A percentile compares a stretch with the other conserved stretches of the same genome.
Evolutionary conservation across 1,140 invertebrate species (phyloP).

Genomic region (Bombus sylvicola): DNA sequence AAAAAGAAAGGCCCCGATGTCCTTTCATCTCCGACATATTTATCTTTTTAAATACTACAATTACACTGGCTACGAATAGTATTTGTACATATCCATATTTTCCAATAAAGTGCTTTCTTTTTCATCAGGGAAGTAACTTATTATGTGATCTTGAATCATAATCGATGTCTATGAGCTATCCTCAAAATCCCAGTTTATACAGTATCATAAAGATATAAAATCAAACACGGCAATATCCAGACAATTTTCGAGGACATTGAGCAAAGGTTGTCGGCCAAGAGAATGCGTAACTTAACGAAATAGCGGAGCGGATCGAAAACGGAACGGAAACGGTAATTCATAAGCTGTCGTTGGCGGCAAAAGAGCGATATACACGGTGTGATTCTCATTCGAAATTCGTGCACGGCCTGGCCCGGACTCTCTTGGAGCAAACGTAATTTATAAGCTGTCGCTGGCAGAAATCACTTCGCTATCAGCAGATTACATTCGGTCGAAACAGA

Average conservation of each 20-base stretch:
- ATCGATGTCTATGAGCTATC: no score
- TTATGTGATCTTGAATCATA: no score
- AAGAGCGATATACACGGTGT: slow-evolving; percentile 28
- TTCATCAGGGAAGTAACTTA: no score
- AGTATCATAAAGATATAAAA: no score
- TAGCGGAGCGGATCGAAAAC: neutral
- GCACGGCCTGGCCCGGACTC: neutral
- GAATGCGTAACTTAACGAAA: slow-evolving; percentile 31
- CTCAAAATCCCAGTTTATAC: no score
- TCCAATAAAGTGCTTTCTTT: no score
- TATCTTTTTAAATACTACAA: no score
- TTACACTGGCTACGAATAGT: no score
- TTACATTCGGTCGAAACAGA: slow-evolving; percentile 48
- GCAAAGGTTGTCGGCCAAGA: neutral
- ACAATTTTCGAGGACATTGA: neutral
- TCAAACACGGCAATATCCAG: neutral
- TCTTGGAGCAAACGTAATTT: slow-evolving; percentile 60
- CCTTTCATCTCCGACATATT: no score
- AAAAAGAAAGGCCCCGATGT: no score
- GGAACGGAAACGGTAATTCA: slow-evolving; percentile 34
- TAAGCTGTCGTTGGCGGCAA: slow-evolving; percentile 37
- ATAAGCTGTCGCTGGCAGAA: slow-evolving; percentile 59
- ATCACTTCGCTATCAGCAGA: slow-evolving; percentile 52
- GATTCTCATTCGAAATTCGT: slow-evolving; percentile 40
- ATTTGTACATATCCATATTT: no score